Evolutionary conservation across 1,140 invertebrate species (phyloP).

Genomic region (Bombus haemorrhoidalis): DNA sequence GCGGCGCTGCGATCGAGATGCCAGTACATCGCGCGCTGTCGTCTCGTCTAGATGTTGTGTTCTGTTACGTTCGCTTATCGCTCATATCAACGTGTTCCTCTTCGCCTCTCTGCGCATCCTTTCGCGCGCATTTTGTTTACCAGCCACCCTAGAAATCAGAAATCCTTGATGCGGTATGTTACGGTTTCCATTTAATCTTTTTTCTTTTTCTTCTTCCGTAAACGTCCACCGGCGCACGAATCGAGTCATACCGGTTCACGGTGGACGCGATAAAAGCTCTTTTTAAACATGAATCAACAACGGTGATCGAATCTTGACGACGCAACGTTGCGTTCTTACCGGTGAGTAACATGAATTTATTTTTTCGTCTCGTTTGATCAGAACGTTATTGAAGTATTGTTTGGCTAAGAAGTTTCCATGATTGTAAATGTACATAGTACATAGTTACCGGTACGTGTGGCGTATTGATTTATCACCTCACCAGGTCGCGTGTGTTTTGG

Average conservation of each 20-base stretch:
- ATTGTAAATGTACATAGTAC: neutral
- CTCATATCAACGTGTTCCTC: slow-evolving; percentile 25
- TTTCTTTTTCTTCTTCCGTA: neutral
- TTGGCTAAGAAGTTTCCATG: neutral
- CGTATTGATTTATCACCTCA: slow-evolving; percentile 31
- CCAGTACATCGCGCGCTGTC: slow-evolving; percentile 64
- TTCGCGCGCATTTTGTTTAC: slow-evolving; percentile 56
- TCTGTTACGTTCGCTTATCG: neutral
- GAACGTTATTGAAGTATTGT: neutral
- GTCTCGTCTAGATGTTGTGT: slow-evolving; percentile 44
- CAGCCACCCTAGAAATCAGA: slow-evolving; percentile 14
- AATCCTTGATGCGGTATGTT: slow-evolving; percentile 7
- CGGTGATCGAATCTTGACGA: slow-evolving; percentile 16
- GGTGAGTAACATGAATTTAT: neutral
- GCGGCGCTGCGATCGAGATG: slow-evolving; percentile 66
- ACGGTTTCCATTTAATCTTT: neutral
- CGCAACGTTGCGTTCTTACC: neutral
- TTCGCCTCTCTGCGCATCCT: slow-evolving; percentile 38
- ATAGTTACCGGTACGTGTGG: neutral
- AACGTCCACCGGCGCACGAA: neutral
- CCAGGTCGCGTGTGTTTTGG: neutral
- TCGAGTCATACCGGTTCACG: neutral
- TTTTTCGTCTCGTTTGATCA: neutral
- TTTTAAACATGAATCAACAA: neutral
- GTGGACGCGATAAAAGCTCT: neutral